Evolutionary conservation across 2,113 vertebrate genomes (phyloP).

Genomic region (Glaucomys volans): DNA sequence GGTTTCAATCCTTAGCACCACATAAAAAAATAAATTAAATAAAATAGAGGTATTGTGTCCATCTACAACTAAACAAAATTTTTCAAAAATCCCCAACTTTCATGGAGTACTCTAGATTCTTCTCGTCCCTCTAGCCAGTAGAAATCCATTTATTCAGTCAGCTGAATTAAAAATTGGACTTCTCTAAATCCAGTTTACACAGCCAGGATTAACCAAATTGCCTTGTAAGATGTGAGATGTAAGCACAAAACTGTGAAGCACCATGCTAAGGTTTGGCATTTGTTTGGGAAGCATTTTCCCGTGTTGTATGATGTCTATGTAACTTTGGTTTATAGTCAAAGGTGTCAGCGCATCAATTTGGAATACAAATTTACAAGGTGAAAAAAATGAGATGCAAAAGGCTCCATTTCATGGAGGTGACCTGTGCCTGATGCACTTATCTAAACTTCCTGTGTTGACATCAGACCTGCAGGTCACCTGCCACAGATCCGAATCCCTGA

Average conservation of each 20-base stretch:
- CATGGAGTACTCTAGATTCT: background rate
- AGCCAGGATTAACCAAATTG: conserved; percentile 75
- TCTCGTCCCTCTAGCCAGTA: conserved; percentile 11
- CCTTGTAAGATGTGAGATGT: conserved; percentile 55
- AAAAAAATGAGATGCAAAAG: background rate
- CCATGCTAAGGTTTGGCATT: background rate
- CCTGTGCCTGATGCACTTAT: background rate
- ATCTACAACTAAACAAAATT: no score
- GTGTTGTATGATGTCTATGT: conserved; percentile 12
- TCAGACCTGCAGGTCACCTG: background rate
- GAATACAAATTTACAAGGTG: background rate
- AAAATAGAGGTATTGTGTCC: no score
- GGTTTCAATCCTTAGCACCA: no score
- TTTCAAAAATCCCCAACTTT: background rate
- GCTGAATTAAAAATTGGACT: conserved; percentile 75
- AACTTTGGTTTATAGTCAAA: conserved; percentile 48
- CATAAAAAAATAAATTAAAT: no score
- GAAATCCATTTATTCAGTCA: conserved; percentile 66
- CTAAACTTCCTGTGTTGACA: background rate
- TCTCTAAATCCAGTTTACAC: conserved; percentile 64
- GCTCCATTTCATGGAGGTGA: background rate
- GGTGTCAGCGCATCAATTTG: conserved; percentile 42
- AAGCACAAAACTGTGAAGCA: conserved; percentile 27
- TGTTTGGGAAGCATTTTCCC: conserved; percentile 65
- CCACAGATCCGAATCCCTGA: background rate